Percentiles rank a stretch among this genome's conserved stretches.
These are phyloP conservation scores for Nudaria mundana DNA, from an alignment of 2,888 invertebrate species.

Conservation along the genomic window DNA sequence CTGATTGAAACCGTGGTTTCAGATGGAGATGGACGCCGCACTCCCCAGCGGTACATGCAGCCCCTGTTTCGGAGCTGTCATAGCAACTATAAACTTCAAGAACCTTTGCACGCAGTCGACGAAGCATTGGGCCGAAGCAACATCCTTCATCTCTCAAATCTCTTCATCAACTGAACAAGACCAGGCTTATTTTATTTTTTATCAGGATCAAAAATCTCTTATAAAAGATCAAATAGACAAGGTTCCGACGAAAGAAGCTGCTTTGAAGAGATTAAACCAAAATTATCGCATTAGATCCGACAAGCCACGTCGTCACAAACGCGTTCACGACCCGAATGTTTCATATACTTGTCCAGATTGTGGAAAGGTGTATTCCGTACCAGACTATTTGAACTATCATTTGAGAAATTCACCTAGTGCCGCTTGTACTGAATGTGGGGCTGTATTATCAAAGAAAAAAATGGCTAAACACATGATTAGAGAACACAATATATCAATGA, in stretches of 20 bases:
- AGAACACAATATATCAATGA: constrained; percentile 33
- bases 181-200: constrained; percentile 47
- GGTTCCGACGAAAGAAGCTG: constrained; percentile 24
- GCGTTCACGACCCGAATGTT: constrained; percentile 1
- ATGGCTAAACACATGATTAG: constrained; percentile 44
- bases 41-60: constrained; percentile 58
- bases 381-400: constrained; percentile 50
- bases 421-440: constrained; percentile 48
- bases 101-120: constrained; percentile 47
- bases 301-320: constrained; percentile 10
- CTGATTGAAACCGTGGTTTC: constrained; percentile 69
- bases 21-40: constrained; percentile 55
- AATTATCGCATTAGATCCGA: constrained; percentile 14
- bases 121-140: constrained; percentile 46
- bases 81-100: constrained; percentile 48
- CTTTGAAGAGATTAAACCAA: constrained; percentile 37
- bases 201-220: constrained; percentile 33
- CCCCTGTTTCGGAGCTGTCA: constrained; percentile 46
- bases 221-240: constrained; percentile 36
- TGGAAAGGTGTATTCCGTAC: constrained; percentile 40
- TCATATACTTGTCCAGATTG: constrained; percentile 48
- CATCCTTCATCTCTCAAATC: constrained; percentile 34
- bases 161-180: constrained; percentile 34
- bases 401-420: constrained; percentile 45
- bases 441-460: constrained; percentile 40